Evolutionary conservation across 2,113 vertebrate genomes (phyloP), one percentile per base, ranked within the genome.

Genomic region (Cathartes aura): DNA sequence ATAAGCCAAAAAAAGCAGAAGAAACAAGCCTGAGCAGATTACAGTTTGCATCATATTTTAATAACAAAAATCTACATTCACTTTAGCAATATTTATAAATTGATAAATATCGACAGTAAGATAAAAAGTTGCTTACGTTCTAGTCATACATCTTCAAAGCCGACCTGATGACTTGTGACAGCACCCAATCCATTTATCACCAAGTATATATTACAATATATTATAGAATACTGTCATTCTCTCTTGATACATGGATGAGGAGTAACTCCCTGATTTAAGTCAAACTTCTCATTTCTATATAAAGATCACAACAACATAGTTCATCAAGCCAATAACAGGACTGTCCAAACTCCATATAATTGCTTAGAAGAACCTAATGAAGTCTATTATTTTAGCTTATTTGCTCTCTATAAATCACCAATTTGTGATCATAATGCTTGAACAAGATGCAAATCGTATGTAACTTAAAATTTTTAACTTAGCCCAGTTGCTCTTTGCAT

Each of bases 151-250:
- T 94, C 92, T 93, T 97, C 88, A 97, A 93, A 92, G 84, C 56
- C 22, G 11, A 79, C 92, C 79, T 96, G 97, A 95, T 91, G 93
- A 92, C 82, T 96, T 94, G 73, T 94, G 93, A 97, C 89, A 97
- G 84, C 74, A 96, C 38, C 40, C 68, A 97, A 97, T 52, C 80
- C 66, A 97, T 94, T 94, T 97, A 97, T 97, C 93, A 98, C 59
- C 85, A 87, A 78, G 60, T 91, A 87, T 94, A 88, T 94, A 89
- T 97, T 97, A 96, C 67, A 95, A 79, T 97, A 85, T 89, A 94
- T 93, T 95, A 73, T 11, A 97, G 95, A 92, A 95, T 72, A 86
- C 79, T 87, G 97, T 79, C 75, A 93, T 67, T 97, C 91, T 62
- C 15, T 93, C 75, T 86, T 96, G 94, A 96, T 93, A 92, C 63